Base-by-base conservation (phyloP, 2,888 invertebrate genomes). In the Diarsia dahlii region DNA sequence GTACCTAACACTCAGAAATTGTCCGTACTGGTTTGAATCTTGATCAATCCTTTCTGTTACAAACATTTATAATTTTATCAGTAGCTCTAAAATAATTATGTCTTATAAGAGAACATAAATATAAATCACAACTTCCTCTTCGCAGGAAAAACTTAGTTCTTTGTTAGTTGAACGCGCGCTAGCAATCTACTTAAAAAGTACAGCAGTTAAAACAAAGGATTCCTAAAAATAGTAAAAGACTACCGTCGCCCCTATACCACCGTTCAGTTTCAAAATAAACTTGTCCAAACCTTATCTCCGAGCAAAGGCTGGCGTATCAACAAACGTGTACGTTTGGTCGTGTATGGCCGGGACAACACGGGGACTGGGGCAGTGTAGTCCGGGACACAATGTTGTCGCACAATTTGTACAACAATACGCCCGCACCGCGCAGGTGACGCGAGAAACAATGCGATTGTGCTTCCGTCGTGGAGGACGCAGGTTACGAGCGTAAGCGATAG, bases 401-500 rank as follows among this genome's bases (percentile, higher is more conserved):
- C 78, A 78, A 78, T 82, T 85, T 68, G 72, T 39, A 15, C 65
- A 73, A 85, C 84, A 84, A 84, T 85, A 66, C 74, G 82, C 85
- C 84, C 83, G 84, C 82, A 76, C 73, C 78, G 80, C 80, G 63
- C 82, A 86, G 80, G 78, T 84, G 76, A 77, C 76, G 79, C 62
- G 64, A 62, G 67, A 78, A 81, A 82, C 88, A 86, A 84, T 77
- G 74, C 72, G 66, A 86, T 80, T 87, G 77, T 87, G 63, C 64
- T 77, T 39, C 63, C 48, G 67, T 20, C 23, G 28, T 1, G 15
- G 12, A 9, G 0, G n/a, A 66, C 62, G 0, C 15, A 54, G 60
- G 75, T 71, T 10, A 75, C 8, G 10, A 76, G 67, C 63, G 23
- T 2, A 3, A 45, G 68, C 78, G 67, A n/a, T 0, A 28, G n/a